Percentiles rank a stretch among this genome's conserved stretches.
Conservation (phyloP, 2,888 invertebrate genomes). For the Drosophila nigritarsus region DNA sequence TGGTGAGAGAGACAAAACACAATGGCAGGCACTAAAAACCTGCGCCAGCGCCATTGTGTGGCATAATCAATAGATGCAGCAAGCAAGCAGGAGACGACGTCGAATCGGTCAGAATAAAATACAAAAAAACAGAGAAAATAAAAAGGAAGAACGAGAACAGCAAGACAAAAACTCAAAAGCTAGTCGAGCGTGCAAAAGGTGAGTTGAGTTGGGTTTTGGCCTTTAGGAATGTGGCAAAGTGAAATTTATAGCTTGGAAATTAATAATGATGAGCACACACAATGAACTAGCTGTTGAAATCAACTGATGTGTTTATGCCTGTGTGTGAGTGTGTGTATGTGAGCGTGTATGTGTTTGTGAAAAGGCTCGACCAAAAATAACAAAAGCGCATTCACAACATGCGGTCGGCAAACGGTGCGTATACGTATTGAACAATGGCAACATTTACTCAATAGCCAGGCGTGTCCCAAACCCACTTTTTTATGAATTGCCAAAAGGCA, state of each 20-base stretch:
- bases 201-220: slow-evolving; percentile 54
- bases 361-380: slow-evolving; percentile 51
- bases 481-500: slow-evolving; percentile 34
- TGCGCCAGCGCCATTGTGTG: slow-evolving; percentile 73
- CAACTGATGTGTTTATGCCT: slow-evolving; percentile 45
- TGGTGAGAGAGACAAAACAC: slow-evolving; percentile 34
- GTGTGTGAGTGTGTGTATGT: slow-evolving; percentile 23
- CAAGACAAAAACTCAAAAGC: slow-evolving; percentile 44
- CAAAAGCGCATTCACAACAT: slow-evolving; percentile 53
- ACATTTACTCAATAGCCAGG: slow-evolving; percentile 10
- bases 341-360: slow-evolving; percentile 5
- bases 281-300: slow-evolving; percentile 68
- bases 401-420: slow-evolving; percentile 43
- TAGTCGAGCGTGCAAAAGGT: slow-evolving; percentile 73
- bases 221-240: slow-evolving; percentile 77
- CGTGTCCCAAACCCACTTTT: slow-evolving; percentile 25
- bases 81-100: slow-evolving; percentile 44
- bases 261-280: slow-evolving; percentile 75
- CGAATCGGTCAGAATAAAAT: slow-evolving; percentile 65
- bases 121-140: slow-evolving; percentile 35
- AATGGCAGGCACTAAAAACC: slow-evolving; percentile 73
- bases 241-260: slow-evolving; percentile 79
- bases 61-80: slow-evolving; percentile 76
- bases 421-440: slow-evolving; percentile 45
- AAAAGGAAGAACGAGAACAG: slow-evolving; percentile 7